Conservation (phyloP, 2,888 invertebrate genomes). For the Microchrysa polita region DNA sequence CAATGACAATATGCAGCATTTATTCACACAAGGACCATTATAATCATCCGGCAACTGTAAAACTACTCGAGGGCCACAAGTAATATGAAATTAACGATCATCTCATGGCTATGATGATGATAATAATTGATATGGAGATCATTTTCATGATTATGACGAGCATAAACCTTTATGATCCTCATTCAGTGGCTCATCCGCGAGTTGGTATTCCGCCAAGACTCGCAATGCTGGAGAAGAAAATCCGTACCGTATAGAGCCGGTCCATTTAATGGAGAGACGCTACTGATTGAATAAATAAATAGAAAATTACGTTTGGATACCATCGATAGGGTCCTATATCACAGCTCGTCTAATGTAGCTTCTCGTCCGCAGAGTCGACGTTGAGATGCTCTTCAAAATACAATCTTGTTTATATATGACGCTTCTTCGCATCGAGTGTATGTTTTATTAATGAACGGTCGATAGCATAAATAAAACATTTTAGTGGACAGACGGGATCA, state of each 20-base stretch:
- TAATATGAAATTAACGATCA: too few relatives aligned
- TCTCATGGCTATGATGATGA: not conserved
- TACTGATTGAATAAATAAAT: constrained; percentile 40
- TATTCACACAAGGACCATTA: too few relatives aligned
- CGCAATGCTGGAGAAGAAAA: not conserved
- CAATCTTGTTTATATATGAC: constrained; percentile 24
- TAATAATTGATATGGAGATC: constrained; percentile 4
- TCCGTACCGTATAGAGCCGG: not conserved
- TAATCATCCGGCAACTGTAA: too few relatives aligned
- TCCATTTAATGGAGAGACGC: constrained; percentile 32
- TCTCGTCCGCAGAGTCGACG: not conserved
- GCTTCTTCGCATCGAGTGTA: constrained; percentile 46
- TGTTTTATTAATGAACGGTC: constrained; percentile 53
- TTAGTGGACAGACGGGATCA: constrained; percentile 49
- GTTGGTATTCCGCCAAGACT: not conserved
- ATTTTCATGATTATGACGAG: constrained; percentile 16
- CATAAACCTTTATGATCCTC: constrained; percentile 1
- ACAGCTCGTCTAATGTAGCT: not conserved
- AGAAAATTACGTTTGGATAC: constrained; percentile 15
- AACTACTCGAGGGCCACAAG: too few relatives aligned
- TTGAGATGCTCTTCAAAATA: constrained; percentile 6
- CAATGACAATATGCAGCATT: too few relatives aligned
- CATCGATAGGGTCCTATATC: constrained; percentile 5
- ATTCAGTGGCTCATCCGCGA: constrained; percentile 17
- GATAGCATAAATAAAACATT: constrained; percentile 53